Conservation (phyloP, 2,888 invertebrate genomes). For the Drosophila barbarae region DNA sequence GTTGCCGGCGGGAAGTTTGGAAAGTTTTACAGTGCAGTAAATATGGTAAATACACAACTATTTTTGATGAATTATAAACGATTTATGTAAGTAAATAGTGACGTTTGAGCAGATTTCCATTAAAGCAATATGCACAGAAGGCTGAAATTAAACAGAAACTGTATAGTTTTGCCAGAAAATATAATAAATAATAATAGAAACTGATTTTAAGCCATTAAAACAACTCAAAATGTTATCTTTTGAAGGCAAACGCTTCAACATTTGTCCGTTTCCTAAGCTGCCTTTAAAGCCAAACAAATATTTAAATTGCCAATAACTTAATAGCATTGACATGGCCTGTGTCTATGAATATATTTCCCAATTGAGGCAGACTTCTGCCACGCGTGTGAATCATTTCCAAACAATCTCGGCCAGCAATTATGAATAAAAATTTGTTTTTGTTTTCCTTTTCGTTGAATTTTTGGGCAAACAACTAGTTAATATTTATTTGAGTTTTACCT, state of each 20-base stretch:
- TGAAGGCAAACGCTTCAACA: neutral
- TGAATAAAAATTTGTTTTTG: conserved; percentile 10
- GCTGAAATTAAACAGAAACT: neutral
- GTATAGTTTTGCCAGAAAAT: neutral
- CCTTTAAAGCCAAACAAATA: conserved; percentile 17
- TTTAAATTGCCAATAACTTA: conserved; percentile 6
- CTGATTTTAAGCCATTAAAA: neutral
- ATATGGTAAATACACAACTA: conserved; percentile 24
- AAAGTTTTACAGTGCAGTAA: conserved; percentile 24
- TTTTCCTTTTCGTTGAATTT: conserved; percentile 1
- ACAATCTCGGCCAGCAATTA: conserved; percentile 11
- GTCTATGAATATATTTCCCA: conserved; percentile 3
- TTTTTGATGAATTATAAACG: conserved; percentile 18
- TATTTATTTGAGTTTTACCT: conserved; percentile 36
- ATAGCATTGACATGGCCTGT: neutral
- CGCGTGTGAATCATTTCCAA: conserved; percentile 11
- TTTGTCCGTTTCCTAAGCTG: neutral
- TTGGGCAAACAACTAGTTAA: conserved; percentile 11
- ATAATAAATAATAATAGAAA: neutral
- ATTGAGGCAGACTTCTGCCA: neutral
- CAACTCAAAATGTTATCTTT: neutral
- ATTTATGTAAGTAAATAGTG: neutral
- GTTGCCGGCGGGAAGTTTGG: conserved; percentile 14
- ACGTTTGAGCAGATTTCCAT: neutral
- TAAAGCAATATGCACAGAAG: neutral